A percentile compares a stretch with the other conserved stretches of the same genome.
Conservation (phyloP, 1,140 invertebrate species). For the Atopsyche davidsoni region DNA sequence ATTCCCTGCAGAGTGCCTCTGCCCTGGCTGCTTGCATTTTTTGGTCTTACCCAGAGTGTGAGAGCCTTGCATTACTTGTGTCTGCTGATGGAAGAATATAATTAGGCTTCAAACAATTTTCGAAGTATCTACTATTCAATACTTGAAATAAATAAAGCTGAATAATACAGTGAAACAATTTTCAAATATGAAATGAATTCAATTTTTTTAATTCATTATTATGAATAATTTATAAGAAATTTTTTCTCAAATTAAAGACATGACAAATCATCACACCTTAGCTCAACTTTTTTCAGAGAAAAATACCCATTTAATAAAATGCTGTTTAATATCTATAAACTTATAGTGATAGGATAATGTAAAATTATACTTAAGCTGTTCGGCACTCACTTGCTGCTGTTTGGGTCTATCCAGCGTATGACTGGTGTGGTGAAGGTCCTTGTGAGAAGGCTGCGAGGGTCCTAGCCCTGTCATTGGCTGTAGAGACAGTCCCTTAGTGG, state of each 20-base stretch:
- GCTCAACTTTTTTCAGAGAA: too few species aligned
- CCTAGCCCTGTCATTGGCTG: constrained; percentile 38
- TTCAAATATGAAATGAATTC: too few species aligned
- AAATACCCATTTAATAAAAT: too few species aligned
- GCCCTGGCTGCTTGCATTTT: constrained; percentile 60
- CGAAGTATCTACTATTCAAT: background rate
- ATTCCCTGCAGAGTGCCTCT: constrained; percentile 83
- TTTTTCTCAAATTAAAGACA: constrained; percentile 2
- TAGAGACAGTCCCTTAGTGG: constrained; percentile 58
- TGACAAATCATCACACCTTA: too few species aligned
- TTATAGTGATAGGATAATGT: too few species aligned
- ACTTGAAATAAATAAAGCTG: background rate
- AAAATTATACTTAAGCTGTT: too few species aligned
- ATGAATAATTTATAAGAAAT: too few species aligned
- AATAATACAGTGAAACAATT: background rate
- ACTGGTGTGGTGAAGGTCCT: constrained; percentile 37
- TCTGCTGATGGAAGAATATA: constrained; percentile 41
- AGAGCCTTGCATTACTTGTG: constrained; percentile 58
- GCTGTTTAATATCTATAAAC: too few species aligned
- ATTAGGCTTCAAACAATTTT: constrained; percentile 14
- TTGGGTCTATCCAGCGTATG: constrained; percentile 57
- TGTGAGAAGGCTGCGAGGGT: constrained; percentile 30
- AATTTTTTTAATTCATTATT: too few species aligned
- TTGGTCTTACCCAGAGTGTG: constrained; percentile 69
- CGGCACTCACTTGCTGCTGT: constrained; percentile 48